Percentiles rank a stretch among this genome's conserved stretches.
Evolutionary conservation across 2,888 invertebrate species (phyloP).

Genomic region (Lepidochrysops patricia): DNA sequence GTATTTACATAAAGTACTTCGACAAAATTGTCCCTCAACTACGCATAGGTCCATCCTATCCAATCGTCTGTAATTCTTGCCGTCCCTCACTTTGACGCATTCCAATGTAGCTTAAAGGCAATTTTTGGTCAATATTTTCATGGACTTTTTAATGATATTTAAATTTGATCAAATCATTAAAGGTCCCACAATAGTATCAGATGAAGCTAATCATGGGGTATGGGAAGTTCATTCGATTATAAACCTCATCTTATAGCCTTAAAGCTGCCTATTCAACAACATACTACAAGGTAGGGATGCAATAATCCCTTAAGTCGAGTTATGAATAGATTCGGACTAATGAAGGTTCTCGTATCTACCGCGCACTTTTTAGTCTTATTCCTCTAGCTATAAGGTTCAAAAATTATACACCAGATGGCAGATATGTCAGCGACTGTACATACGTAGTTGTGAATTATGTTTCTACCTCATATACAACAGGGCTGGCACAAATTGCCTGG

Average conservation of each 20-base stretch:
- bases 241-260: slow-evolving; percentile 5
- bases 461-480: slow-evolving; percentile 16
- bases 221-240: not conserved
- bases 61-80: no score
- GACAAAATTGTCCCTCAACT: no score
- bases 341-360: slow-evolving; percentile 28
- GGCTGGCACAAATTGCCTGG: not conserved
- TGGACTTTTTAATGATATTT: no score
- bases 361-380: not conserved
- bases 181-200: not conserved
- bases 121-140: no score
- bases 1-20: no score
- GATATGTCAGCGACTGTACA: not conserved
- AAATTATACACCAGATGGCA: not conserved
- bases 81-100: no score
- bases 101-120: no score
- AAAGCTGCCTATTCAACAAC: slow-evolving; percentile 16
- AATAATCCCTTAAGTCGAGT: slow-evolving; percentile 34
- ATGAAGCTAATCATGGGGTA: not conserved
- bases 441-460: slow-evolving; percentile 20
- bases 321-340: slow-evolving; percentile 38
- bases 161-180: not conserved
- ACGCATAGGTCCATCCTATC: no score
- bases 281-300: slow-evolving; percentile 18
- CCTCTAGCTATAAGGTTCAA: not conserved